These are phyloP conservation scores for Epinephelus lanceolatus DNA, from an alignment of 2,113 vertebrate genomes.

Conservation along the genomic window DNA sequence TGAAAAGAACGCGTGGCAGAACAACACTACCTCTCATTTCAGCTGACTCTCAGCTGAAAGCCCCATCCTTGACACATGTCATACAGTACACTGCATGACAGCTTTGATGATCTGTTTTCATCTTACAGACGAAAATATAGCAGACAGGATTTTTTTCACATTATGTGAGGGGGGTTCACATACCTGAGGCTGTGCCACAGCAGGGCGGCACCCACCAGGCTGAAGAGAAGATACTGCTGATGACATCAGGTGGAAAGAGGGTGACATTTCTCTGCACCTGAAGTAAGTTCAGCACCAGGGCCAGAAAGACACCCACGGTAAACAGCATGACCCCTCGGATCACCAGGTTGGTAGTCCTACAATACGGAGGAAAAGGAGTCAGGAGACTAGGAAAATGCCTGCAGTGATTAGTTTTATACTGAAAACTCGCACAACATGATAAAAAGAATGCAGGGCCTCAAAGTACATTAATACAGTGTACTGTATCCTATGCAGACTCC, in stretches of 20 bases:
- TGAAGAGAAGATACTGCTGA: conserved; percentile 95
- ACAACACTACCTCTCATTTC: no score
- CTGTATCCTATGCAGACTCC: background rate
- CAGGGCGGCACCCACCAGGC: conserved; percentile 97
- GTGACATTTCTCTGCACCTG: conserved; percentile 97
- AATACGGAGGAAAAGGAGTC: background rate
- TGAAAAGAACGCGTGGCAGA: no score
- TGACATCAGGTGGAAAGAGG: conserved; percentile 96
- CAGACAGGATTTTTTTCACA: background rate
- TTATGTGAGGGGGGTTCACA: background rate
- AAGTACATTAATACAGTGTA: background rate
- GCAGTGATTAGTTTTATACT: background rate
- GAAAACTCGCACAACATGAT: background rate
- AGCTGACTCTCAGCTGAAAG: no score
- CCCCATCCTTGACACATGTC: no score
- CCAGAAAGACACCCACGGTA: conserved; percentile 93
- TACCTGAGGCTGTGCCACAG: conserved; percentile 95
- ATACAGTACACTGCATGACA: no score
- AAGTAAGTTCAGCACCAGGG: conserved; percentile 94
- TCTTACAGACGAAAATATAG: background rate
- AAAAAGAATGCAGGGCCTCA: background rate
- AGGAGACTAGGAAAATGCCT: background rate
- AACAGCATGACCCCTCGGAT: conserved; percentile 92
- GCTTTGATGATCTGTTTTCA: no score
- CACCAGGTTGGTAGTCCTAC: conserved; percentile 88